A percentile compares a stretch with the other conserved stretches of the same genome.
Conservation (phyloP, 2,888 invertebrate genomes). For the Epirrita christyi region DNA sequence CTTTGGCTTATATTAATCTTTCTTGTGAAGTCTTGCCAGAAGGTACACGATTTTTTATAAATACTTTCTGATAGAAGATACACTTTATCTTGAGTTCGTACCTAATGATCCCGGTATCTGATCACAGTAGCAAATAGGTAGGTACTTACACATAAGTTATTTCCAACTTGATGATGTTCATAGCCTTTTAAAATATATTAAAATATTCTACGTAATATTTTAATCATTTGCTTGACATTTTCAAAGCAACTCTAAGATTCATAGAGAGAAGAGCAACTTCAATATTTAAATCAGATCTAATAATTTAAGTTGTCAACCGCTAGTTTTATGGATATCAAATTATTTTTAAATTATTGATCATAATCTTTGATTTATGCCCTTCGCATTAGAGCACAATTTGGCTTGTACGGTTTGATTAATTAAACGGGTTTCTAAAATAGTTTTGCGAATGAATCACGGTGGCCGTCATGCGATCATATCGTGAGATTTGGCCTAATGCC, state of each 20-base stretch:
- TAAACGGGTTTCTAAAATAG: conserved; percentile 36
- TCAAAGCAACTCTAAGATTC: too few relatives aligned
- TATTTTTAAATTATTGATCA: background rate
- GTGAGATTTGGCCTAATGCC: conserved; percentile 38
- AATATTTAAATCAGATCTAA: background rate
- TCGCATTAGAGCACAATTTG: conserved; percentile 9
- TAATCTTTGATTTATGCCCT: background rate
- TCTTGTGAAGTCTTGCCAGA: too few relatives aligned
- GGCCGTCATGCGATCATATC: conserved; percentile 23
- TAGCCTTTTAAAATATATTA: too few relatives aligned
- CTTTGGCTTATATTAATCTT: background rate
- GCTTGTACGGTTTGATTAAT: conserved; percentile 20
- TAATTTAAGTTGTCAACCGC: background rate
- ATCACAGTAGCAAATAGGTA: too few relatives aligned
- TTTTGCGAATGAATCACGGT: conserved; percentile 32
- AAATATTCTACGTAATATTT: too few relatives aligned
- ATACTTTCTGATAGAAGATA: too few relatives aligned
- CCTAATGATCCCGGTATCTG: too few relatives aligned
- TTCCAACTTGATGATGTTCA: too few relatives aligned
- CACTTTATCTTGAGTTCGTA: too few relatives aligned
- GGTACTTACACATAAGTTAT: too few relatives aligned
- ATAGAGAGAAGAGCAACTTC: background rate
- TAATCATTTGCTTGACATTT: too few relatives aligned
- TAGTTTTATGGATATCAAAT: background rate
- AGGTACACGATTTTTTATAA: too few relatives aligned